These are phyloP conservation scores for Rhombomys opimus DNA, from an alignment of 2,113 vertebrate genomes.

Conservation along the genomic window DNA sequence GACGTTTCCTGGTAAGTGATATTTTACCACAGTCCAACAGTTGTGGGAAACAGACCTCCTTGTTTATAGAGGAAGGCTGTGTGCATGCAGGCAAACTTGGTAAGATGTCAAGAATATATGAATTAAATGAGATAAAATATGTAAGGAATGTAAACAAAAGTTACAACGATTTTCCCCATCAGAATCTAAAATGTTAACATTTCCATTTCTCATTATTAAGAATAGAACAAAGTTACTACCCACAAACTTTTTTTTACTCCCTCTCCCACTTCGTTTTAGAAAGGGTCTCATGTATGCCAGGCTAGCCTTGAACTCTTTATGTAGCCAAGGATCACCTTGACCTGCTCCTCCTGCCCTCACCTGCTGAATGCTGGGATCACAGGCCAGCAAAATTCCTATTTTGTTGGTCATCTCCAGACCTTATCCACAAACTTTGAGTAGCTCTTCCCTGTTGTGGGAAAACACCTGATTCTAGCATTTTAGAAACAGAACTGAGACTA, in stretches of 20 bases:
- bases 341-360: neutral
- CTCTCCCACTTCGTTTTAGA: neutral
- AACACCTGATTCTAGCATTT: neutral
- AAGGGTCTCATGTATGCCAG: neutral
- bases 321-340: neutral
- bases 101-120: constrained; percentile 35
- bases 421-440: neutral
- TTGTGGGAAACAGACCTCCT: neutral
- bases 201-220: constrained; percentile 2
- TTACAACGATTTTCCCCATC: neutral
- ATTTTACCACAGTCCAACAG: neutral
- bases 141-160: neutral
- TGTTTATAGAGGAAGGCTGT: constrained; percentile 44
- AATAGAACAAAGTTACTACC: constrained; percentile 30
- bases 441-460: neutral
- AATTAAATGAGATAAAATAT: constrained; percentile 5
- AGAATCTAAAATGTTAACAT: constrained; percentile 40
- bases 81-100: neutral
- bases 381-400: neutral
- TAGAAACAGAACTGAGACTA: constrained; percentile 45
- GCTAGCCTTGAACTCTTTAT: neutral
- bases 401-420: neutral
- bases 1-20: neutral
- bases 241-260: neutral
- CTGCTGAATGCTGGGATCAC: neutral